phyloP scores from a whole-genome alignment of 2,888 invertebrate species.

The Phymatocera aterrima region DNA sequence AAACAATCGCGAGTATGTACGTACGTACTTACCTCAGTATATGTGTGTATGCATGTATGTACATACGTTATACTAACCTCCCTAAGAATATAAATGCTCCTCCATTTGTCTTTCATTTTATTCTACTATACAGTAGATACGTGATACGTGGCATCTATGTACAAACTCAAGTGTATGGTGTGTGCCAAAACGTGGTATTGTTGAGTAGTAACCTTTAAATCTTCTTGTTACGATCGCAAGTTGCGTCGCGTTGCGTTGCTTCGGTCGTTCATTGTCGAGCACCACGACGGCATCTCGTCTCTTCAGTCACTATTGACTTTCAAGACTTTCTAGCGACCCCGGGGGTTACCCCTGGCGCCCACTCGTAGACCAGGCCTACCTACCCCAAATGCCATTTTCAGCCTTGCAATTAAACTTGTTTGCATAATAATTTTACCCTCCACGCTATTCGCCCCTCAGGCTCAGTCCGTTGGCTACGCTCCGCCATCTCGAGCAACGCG shows the following conservation, averaged over 20 bases:
- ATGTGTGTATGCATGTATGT: neutral
- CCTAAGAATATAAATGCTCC: conserved; percentile 15
- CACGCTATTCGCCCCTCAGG: no score
- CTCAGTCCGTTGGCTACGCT: neutral
- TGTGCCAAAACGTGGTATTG: no score
- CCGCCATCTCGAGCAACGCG: neutral
- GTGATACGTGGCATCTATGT: neutral
- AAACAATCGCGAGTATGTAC: conserved; percentile 33
- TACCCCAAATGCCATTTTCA: conserved; percentile 17
- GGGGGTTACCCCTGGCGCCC: neutral
- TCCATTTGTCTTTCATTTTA: conserved; percentile 4
- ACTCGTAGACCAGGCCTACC: no score
- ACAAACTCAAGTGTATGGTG: no score
- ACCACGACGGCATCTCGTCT: neutral
- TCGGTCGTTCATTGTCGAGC: neutral
- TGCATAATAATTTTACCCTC: conserved; percentile 16
- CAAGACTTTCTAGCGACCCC: neutral
- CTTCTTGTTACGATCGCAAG: no score
- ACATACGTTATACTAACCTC: no score
- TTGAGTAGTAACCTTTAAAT: no score
- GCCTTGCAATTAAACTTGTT: conserved; percentile 28
- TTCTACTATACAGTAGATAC: neutral
- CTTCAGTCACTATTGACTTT: neutral
- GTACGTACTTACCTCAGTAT: no score
- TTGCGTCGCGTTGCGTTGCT: no score